Percentiles rank a stretch among this genome's conserved stretches.
Conservation (phyloP, 2,797 vertebrate species). For the Epinephelus malabaricus region DNA sequence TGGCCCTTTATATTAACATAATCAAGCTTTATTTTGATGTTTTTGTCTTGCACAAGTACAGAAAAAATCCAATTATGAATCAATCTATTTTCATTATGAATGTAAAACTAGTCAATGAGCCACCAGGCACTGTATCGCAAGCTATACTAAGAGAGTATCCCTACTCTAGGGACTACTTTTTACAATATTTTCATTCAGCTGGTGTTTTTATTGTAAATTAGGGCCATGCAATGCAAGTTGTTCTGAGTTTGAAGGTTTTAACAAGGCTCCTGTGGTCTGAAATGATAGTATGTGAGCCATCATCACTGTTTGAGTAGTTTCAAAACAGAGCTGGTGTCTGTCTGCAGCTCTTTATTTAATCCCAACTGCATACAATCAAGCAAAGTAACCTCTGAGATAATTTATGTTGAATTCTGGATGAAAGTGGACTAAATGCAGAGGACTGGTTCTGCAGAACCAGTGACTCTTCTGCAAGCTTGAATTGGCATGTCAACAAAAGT, state of each 20-base stretch:
- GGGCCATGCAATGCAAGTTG: neutral
- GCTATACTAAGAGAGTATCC: too few relatives aligned
- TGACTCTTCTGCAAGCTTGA: constrained; percentile 28
- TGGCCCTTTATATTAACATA: too few relatives aligned
- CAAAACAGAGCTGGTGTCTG: neutral
- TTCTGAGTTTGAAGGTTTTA: constrained; percentile 14
- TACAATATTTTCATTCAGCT: neutral
- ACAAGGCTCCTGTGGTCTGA: constrained; percentile 3
- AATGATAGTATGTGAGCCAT: neutral
- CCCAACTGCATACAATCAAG: constrained; percentile 17
- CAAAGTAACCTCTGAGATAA: constrained; percentile 17
- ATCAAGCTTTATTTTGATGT: too few relatives aligned
- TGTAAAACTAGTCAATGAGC: too few relatives aligned
- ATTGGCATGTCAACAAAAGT: constrained; percentile 25
- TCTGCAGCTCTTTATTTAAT: neutral
- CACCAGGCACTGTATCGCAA: too few relatives aligned
- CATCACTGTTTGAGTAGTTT: neutral
- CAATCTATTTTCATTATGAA: too few relatives aligned
- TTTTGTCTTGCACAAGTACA: too few relatives aligned
- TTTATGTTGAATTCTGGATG: constrained; percentile 15
- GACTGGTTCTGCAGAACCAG: constrained; percentile 24
- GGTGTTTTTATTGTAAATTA: neutral
- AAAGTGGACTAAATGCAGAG: constrained; percentile 9
- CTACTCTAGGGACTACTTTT: neutral
- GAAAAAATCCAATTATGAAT: too few relatives aligned